Evolutionary conservation across 2,113 vertebrate species (phyloP).

Genomic region (Eptesicus fuscus): DNA sequence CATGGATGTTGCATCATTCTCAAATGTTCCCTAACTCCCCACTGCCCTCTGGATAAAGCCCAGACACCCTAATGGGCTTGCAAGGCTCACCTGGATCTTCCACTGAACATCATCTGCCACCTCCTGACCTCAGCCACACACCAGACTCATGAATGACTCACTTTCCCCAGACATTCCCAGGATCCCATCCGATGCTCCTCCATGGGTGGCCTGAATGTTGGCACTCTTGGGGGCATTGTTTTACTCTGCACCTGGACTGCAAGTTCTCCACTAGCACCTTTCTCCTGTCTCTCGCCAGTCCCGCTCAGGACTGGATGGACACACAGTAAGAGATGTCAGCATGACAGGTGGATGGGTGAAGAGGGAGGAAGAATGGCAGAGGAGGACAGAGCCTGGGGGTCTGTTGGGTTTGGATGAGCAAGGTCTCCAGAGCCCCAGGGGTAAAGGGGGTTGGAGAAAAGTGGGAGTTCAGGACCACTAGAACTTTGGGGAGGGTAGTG

Average conservation of each 20-base stretch:
- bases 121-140: neutral
- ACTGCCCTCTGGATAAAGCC: neutral
- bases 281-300: neutral
- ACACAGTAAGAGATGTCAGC: neutral
- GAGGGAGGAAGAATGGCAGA: neutral
- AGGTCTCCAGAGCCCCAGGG: neutral
- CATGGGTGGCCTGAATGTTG: neutral
- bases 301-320: neutral
- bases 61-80: neutral
- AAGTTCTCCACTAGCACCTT: neutral
- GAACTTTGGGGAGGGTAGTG: neutral
- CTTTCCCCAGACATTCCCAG: neutral
- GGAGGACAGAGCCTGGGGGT: neutral
- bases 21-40: neutral
- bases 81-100: neutral
- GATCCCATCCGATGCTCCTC: neutral
- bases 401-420: neutral
- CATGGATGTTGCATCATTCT: neutral
- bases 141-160: neutral
- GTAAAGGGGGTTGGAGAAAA: neutral
- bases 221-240: neutral
- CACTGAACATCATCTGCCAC: neutral
- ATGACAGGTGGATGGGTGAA: neutral
- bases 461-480: neutral
- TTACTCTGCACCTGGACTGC: neutral